Evolutionary conservation across 2,113 vertebrate species (phyloP).

Genomic region (Oreochromis spilurus): DNA sequence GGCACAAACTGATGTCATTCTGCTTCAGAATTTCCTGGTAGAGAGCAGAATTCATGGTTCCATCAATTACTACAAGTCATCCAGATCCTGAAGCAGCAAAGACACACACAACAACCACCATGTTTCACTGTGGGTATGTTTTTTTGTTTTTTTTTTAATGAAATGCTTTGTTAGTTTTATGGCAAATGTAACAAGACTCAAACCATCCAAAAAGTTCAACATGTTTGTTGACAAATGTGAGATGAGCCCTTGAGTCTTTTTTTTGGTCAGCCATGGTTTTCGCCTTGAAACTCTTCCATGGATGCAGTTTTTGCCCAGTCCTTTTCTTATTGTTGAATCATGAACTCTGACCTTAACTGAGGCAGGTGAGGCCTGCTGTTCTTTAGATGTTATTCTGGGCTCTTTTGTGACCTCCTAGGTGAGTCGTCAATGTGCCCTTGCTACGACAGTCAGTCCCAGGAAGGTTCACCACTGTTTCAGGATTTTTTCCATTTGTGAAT

Average conservation of each 20-base stretch:
- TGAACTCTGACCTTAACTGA: background rate
- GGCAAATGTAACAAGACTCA: background rate
- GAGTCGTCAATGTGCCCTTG: background rate
- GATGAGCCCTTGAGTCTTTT: background rate
- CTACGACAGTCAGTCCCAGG: background rate
- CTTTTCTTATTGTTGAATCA: background rate
- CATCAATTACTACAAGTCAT: background rate
- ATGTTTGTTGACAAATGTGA: background rate
- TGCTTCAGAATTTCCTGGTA: background rate
- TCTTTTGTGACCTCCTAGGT: background rate
- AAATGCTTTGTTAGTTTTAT: background rate
- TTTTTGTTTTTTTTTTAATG: background rate
- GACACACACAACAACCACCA: background rate
- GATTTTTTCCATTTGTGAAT: background rate
- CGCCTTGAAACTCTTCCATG: background rate
- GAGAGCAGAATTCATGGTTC: background rate
- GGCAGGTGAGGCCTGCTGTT: background rate
- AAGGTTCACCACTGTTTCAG: background rate
- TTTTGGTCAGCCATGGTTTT: background rate
- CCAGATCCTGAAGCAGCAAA: background rate
- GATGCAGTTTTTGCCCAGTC: background rate
- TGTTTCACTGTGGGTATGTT: background rate
- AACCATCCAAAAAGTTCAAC: background rate
- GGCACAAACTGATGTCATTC: background rate
- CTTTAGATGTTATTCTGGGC: background rate